Conservation (phyloP, 92 coral and sea anemone genomes). For the Palythoa grandiflora region DNA sequence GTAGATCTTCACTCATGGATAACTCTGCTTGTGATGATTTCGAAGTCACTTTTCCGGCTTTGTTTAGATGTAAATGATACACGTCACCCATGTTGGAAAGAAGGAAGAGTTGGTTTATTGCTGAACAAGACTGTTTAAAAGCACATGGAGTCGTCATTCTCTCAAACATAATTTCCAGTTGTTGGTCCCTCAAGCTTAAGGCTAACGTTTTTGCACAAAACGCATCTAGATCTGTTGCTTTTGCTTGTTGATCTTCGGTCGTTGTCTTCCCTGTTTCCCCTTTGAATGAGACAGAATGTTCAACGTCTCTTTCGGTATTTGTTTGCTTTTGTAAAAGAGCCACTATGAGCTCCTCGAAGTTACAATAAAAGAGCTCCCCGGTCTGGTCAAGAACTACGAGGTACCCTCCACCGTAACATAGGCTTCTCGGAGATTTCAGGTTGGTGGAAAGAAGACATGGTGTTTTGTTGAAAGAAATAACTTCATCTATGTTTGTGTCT, state of each 20-base stretch:
- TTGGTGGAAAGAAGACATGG: constrained; percentile 12
- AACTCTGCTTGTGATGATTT: neutral
- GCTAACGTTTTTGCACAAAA: no score
- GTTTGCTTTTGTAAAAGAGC: neutral
- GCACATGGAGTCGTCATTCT: neutral
- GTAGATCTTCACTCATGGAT: no score
- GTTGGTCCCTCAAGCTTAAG: no score
- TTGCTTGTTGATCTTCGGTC: no score
- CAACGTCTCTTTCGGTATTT: neutral
- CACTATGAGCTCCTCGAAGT: neutral
- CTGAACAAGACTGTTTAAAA: neutral
- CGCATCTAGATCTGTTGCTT: no score
- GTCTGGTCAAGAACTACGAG: constrained; percentile 17
- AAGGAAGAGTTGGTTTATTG: constrained; percentile 8
- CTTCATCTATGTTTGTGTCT: neutral
- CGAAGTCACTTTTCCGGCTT: no score
- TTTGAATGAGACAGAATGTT: neutral
- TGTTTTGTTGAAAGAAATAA: neutral
- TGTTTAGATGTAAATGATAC: neutral
- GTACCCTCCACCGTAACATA: neutral
- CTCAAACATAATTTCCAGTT: neutral
- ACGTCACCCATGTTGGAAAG: constrained; percentile 30
- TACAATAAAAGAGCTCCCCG: constrained; percentile 18
- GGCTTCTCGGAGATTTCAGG: neutral
- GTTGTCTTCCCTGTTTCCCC: neutral